Base-by-base conservation (phyloP, 2,797 vertebrate species). In the Nyctibius grandis region DNA sequence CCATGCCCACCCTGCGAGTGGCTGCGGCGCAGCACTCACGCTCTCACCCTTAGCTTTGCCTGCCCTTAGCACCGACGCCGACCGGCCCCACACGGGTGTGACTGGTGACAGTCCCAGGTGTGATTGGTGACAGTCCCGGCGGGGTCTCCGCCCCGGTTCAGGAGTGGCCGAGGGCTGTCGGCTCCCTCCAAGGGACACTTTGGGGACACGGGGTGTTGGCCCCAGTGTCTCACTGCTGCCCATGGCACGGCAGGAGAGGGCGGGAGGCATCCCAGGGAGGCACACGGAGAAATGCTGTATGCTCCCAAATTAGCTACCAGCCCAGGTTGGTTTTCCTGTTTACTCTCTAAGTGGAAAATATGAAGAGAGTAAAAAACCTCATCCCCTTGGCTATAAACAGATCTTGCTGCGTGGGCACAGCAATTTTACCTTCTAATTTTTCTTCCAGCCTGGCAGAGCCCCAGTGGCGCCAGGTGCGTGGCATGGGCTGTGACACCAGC, bases 281-380 rank as follows among this genome's bases (percentile, higher is more conserved):
- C 42, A 64, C 17, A 34, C 1, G 7, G 25, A 51, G 59, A 84
- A 67, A 57, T 54, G 33, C 19, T 47, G 4, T 12, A 26, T 34
- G 63, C 85, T 96, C 88, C 88, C 48, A 74, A 93, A 57, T 91
- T 94, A 97, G 90, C 80, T 72, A 9, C 74, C 64, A 72, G 51
- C 36, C 48, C 89, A 95, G 94, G 93, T 86, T 84, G 93, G 91
- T 95, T 96, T 96, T 96, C 95, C 95, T 96, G 96, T 96, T 97
- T 96, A 93, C 74, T 93, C 51, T 79, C 21, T 38, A 63, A 78
- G 78, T 94, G 90, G 85, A 91, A 88, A 94, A 91, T 53, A 82
- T 74, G 70, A 69, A 85, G 40, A 82, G 51, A 95, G 56, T 68
- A 25, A 45, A 88, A 97, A 97, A 90, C 80, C 88, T 93, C 92